Base-by-base conservation (phyloP, 2,888 invertebrate species). In the Diploptera punctata region DNA sequence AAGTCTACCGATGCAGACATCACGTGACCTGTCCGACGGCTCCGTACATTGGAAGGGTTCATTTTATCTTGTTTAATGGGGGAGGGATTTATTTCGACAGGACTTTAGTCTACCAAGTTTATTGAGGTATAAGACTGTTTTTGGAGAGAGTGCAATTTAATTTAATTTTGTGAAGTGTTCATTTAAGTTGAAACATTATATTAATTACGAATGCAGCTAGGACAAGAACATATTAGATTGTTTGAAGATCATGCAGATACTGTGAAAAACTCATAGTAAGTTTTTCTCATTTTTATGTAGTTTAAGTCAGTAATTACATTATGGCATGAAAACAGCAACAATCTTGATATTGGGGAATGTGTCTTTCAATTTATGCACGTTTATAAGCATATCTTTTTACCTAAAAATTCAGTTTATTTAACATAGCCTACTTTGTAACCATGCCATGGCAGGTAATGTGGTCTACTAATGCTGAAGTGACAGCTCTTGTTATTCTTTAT, bases 21-120 rank as follows among this genome's bases (percentile, higher is more conserved):
- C 72, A 72, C 72, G 72, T 72, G 72, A 72, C 72, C 38, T 60
- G 57, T 57, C 61, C 52, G 71, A 71, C 67, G 72, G 72, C 72
- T 68, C 72, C 67, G 52, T 54, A 67, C 67, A 52, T 26, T 68
- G 72, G 72, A 65, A 65, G 67, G 60, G 72, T 72, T 72, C 72
- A 72, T 31, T 72, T 68, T 18, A 9, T 68, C 33, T 33, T 2
- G 49, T 31, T 47, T 26, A 43, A 19, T 24, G 54, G 71, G 72
- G 60, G n/a, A 31, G 68, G 68, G 33, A 33, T 68, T 68, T 24
- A 9, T 24, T 52, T 7, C 38, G 33, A 43, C 38, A 21, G 43
- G 38, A 19, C n/a, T n/a, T n/a, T n/a, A n/a, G n/a, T n/a, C n/a
- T n/a, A n/a, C n/a, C n/a, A n/a, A n/a, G n/a, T n/a, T n/a, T n/a